phyloP scores from a whole-genome alignment of 1,140 invertebrate genomes.

The Polyergus mexicanus region DNA sequence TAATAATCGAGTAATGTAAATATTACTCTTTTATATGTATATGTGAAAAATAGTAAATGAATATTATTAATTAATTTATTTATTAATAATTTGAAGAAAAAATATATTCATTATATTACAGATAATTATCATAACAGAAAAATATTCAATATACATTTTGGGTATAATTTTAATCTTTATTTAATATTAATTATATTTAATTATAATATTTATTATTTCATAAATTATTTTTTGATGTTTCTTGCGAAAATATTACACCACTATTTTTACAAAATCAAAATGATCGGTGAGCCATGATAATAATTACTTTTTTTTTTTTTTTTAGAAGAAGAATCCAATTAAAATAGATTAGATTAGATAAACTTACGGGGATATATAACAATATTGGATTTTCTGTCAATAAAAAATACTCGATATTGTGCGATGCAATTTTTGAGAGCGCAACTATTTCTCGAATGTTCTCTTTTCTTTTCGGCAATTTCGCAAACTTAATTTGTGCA shows the following conservation, averaged over 20 bases:
- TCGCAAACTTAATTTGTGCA: not conserved
- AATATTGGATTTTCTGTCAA: not conserved
- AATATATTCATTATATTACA: not conserved
- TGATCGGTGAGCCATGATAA: too few relatives aligned
- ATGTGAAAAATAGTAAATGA: not conserved
- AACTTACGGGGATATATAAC: not conserved
- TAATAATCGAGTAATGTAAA: not conserved
- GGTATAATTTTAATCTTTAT: not conserved
- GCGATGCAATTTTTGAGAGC: not conserved
- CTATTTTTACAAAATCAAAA: too few relatives aligned
- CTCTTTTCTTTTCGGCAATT: not conserved
- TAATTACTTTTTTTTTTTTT: too few relatives aligned
- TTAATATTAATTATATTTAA: not conserved
- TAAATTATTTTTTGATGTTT: not conserved
- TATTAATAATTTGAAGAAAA: too few relatives aligned
- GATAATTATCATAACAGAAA: not conserved
- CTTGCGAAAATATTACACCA: too few relatives aligned
- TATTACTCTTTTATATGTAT: not conserved
- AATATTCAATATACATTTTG: not conserved
- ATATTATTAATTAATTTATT: not conserved
- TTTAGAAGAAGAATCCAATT: not conserved
- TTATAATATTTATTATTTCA: not conserved
- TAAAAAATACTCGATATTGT: not conserved
- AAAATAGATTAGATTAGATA: not conserved
- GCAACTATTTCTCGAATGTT: not conserved